Evolutionary conservation across 2,888 invertebrate species (phyloP).

Genomic region (Agrochola macilenta): DNA sequence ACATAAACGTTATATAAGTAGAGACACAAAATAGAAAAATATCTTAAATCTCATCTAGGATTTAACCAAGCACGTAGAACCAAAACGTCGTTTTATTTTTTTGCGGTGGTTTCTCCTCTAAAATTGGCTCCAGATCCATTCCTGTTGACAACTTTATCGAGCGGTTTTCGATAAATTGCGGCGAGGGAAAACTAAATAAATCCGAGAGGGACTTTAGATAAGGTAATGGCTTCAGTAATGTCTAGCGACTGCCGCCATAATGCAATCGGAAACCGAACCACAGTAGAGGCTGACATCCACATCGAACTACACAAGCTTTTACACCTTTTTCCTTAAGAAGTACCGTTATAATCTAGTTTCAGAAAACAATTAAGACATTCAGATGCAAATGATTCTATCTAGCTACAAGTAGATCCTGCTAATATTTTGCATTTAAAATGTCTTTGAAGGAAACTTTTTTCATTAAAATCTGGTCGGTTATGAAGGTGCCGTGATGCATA

Average conservation of each 20-base stretch:
- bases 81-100: conserved; percentile 84
- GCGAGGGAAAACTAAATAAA: conserved; percentile 91
- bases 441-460: conserved; percentile 80
- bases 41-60: conserved; percentile 70
- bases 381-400: conserved; percentile 62
- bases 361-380: conserved; percentile 69
- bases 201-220: conserved; percentile 91
- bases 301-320: conserved; percentile 57
- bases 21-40: conserved; percentile 51
- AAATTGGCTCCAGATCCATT: conserved; percentile 90
- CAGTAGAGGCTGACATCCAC: conserved; percentile 69
- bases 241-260: conserved; percentile 87
- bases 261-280: conserved; percentile 87
- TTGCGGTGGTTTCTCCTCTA: conserved; percentile 82
- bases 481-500: conserved; percentile 77
- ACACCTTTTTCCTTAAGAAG: conserved; percentile 49
- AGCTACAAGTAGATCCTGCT: conserved; percentile 61
- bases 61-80: conserved; percentile 75
- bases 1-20: conserved; percentile 21
- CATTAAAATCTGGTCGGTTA: conserved; percentile 80
- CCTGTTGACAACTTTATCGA: conserved; percentile 91
- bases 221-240: conserved; percentile 90
- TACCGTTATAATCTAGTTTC: conserved; percentile 13
- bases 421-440: conserved; percentile 82
- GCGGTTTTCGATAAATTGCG: conserved; percentile 90